phyloP scores from a whole-genome alignment of 2,888 invertebrate genomes.

The Folsomia candida region DNA sequence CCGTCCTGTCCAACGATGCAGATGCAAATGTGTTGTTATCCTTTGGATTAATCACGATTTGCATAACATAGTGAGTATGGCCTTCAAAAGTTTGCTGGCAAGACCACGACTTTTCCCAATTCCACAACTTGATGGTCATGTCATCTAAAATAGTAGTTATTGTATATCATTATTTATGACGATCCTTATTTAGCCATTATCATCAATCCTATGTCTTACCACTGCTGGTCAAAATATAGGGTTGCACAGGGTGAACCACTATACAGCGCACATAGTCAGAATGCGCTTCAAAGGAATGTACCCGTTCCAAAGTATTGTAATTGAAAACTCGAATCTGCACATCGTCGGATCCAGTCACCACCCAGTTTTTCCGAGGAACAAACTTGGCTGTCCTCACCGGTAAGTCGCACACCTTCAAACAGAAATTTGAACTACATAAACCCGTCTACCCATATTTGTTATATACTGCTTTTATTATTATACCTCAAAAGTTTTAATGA shows the following conservation, averaged over 20 bases:
- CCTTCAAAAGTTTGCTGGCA: conserved; percentile 99
- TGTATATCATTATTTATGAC: not conserved
- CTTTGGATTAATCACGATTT: conserved; percentile 98
- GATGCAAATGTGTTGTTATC: conserved; percentile 99
- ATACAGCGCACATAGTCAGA: conserved; percentile 97
- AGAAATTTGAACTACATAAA: not conserved
- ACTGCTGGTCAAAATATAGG: conserved; percentile 92
- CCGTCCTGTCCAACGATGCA: conserved; percentile 95
- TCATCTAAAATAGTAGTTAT: conserved; percentile 69
- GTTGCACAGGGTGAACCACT: conserved; percentile 94
- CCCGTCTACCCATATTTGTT: too few relatives aligned
- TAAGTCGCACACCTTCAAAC: conserved; percentile 74
- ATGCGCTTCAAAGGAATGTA: conserved; percentile 96
- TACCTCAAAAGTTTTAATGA: conserved; percentile 86
- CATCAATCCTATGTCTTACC: conserved; percentile 61
- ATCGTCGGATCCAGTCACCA: conserved; percentile 94
- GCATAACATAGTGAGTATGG: conserved; percentile 99
- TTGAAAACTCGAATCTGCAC: conserved; percentile 95
- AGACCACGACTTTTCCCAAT: conserved; percentile 98
- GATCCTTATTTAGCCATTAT: conserved; percentile 8
- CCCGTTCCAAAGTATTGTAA: conserved; percentile 95
- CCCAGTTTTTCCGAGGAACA: conserved; percentile 97
- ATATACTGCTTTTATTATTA: conserved; percentile 24
- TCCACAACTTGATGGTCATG: conserved; percentile 97
- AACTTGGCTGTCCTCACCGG: conserved; percentile 96